Base-by-base conservation (phyloP, 2,888 invertebrate genomes). In the Nyleta sp. region DNA sequence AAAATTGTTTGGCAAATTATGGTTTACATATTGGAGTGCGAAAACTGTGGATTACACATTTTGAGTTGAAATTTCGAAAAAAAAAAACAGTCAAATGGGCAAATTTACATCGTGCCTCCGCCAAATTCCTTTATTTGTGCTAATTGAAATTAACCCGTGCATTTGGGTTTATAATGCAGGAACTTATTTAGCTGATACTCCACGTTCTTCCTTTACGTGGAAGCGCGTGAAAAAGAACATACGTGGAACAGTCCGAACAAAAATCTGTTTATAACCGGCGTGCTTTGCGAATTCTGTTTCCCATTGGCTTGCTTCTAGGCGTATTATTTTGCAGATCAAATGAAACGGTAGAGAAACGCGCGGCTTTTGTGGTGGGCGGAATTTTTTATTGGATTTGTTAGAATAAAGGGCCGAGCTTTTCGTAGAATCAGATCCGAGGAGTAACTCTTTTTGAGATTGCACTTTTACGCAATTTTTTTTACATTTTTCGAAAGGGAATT, bases 311-410 rank as follows among this genome's bases (percentile, higher is more conserved):
- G 18, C 20, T 53, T 53, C 53, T 40, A n/a, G 10, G 15, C 33
- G 44, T 67, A 67, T 67, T 67, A 67, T 67, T 55, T 67, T 44
- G 33, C 46, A 46, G 67, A 67, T 67, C 67, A 55, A 67, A 67
- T 67, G 55, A 55, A 65, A 52, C 42, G 42, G 52, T 15, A 42
- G 31, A 65, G 52, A 40, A 64, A 42, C n/a, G 64, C 42, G 18
- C 24, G 40, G 64, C 52, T 65, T 60, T 65, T 53, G 64, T 52
- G 33, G 64, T 17, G 64, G 20, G 38, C 7, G 24, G 33, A 67
- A 44, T 53, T 44, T 67, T 55, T 55, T 50, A 59, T 59, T 70
- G 48, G 33, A 70, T 59, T 70, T 50, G 50, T 31, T 59, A 31
- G 24, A 13, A 17, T 13, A 59, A 59, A 28, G 59, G 40, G 8